Base-by-base conservation (phyloP, 1,140 invertebrate genomes). In the Pogonus chalceus region DNA sequence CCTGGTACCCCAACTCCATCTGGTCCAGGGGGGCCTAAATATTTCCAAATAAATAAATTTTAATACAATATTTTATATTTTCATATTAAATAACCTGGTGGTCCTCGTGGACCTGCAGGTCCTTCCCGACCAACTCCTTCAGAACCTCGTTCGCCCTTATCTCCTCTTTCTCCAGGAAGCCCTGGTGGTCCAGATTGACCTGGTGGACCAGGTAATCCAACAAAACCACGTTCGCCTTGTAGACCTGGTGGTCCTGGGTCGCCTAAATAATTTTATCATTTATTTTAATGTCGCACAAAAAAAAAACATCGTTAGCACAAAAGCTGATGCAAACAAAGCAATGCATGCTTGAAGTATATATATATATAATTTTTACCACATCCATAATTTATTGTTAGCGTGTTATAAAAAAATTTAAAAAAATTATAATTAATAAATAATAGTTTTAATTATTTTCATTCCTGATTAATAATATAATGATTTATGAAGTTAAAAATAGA, bases 51-150 rank as follows among this genome's bases (percentile, higher is more conserved):
- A 39, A 52, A 56, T 61, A 43, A 55, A 59, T 56, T 54, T 35
- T 26, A 24, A 24, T 22, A 51, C 23, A 51, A 43, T 23, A 14
- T 22, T 26, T 12, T 14, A 22, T 20, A 21, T 4, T 46, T 9
- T 9, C 43, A 26, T 12, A 35, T n/a, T 35, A 24, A 26, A 52
- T 55, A 23, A 85, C 84, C 84, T 72, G 77, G 76, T 51, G 71
- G 53, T 49, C 85, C 85, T 62, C 74, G 69, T 1, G 77, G 72
- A 35, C 86, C 86, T 47, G 77, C 69, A 1, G 79, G 76, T n/a
- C 86, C 86, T 69, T 84, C 84, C 2, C 79, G 57, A 0, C 83
- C 83, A 31, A 83, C 60, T 1, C 84, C 85, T 66, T 85, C 78
- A 0, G 69, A 67, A 1, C 86, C 85, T 65, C 79, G 65, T 4